These are phyloP conservation scores for Catharus minimus DNA, from an alignment of 2,113 vertebrate genomes.

Conservation along the genomic window DNA sequence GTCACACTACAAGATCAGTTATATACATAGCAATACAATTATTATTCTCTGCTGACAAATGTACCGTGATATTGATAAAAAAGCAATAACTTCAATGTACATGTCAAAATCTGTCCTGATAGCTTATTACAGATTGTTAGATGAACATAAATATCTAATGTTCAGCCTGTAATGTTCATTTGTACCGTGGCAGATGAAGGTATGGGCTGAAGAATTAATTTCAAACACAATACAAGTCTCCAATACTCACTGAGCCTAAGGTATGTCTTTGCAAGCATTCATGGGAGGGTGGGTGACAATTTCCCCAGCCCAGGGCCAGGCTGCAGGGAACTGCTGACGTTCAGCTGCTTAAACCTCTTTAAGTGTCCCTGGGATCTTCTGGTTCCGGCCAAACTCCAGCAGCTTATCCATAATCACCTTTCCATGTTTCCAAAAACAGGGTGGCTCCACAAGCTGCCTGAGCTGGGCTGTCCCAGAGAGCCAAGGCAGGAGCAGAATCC, in stretches of 20 bases:
- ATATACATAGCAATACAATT: slow-evolving; percentile 44
- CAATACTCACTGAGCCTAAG: neutral
- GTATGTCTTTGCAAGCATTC: neutral
- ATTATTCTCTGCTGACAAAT: slow-evolving; percentile 43
- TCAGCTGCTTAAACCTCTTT: neutral
- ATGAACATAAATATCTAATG: slow-evolving; percentile 43
- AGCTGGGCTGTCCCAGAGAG: neutral
- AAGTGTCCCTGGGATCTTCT: neutral
- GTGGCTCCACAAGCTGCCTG: fast-evolving
- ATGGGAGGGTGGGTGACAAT: fast-evolving
- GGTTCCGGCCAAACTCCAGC: fast-evolving
- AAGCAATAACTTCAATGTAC: slow-evolving; percentile 46
- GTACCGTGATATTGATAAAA: slow-evolving; percentile 61
- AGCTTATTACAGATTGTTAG: slow-evolving; percentile 56
- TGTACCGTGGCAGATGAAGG: slow-evolving; percentile 4
- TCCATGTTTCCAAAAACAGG: neutral
- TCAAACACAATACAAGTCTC: neutral
- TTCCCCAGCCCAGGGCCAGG: neutral
- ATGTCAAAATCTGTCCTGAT: slow-evolving; percentile 43
- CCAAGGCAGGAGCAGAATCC: neutral
- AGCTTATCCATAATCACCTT: neutral
- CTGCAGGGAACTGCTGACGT: neutral
- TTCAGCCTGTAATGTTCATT: slow-evolving; percentile 27
- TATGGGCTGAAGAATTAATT: slow-evolving; percentile 11
- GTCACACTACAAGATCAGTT: slow-evolving; percentile 41